A percentile compares a stretch with the other conserved stretches of the same genome.
Conservation (phyloP, 2,888 invertebrate genomes). For the Drosophila kambysellisi region DNA sequence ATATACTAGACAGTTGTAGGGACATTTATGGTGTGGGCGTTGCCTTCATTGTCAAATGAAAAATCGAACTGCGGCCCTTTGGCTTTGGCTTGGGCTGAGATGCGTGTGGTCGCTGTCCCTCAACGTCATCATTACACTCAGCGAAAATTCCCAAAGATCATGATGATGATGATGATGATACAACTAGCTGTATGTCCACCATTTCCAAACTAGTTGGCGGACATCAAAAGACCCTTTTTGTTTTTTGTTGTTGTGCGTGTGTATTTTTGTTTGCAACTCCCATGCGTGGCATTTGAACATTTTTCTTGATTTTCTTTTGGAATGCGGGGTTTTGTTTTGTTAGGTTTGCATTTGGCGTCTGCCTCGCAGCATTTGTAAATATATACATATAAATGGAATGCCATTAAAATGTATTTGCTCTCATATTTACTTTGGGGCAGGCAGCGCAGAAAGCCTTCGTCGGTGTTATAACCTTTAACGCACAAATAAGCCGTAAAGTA, state of each 20-base stretch:
- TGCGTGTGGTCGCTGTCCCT: slow-evolving; percentile 46
- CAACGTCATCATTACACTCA: slow-evolving; percentile 5
- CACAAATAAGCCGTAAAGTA: slow-evolving; percentile 68
- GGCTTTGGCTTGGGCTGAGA: slow-evolving; percentile 16
- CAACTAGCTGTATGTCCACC: slow-evolving; percentile 22
- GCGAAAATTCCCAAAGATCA: background rate
- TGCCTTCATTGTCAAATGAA: slow-evolving; percentile 73
- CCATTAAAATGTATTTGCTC: slow-evolving; percentile 77
- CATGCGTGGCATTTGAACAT: slow-evolving; percentile 57
- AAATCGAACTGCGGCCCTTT: slow-evolving; percentile 68
- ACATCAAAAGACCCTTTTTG: slow-evolving; percentile 49
- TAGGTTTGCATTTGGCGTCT: slow-evolving; percentile 55
- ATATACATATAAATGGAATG: slow-evolving; percentile 62
- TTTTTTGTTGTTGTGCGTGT: background rate
- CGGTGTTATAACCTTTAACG: slow-evolving; percentile 71
- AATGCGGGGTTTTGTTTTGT: slow-evolving; percentile 55
- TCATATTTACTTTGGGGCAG: slow-evolving; percentile 74
- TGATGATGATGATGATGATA: slow-evolving; percentile 8
- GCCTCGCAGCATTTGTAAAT: slow-evolving; percentile 61
- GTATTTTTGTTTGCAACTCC: slow-evolving; percentile 49
- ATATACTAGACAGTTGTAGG: slow-evolving; percentile 17
- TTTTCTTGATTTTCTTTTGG: slow-evolving; percentile 73
- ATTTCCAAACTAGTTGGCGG: slow-evolving; percentile 54
- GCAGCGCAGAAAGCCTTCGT: slow-evolving; percentile 27
- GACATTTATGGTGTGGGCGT: slow-evolving; percentile 74